Conservation (phyloP, 2,113 vertebrate genomes). For the Rhea americana region DNA sequence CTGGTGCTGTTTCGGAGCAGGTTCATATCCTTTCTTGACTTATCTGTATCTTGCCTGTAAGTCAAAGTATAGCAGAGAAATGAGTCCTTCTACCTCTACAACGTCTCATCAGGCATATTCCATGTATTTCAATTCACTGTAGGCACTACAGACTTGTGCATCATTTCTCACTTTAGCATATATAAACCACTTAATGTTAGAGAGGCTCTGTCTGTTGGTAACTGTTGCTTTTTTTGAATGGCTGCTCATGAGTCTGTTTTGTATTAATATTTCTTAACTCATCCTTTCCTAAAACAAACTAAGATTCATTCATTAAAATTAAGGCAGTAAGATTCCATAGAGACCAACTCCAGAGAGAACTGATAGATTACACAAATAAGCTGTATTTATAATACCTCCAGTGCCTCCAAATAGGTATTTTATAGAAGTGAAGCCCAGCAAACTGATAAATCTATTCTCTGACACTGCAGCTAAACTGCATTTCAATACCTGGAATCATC, state of each 20-base stretch:
- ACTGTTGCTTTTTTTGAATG: neutral
- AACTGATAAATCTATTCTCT: conserved; percentile 51
- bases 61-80: neutral
- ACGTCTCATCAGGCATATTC: neutral
- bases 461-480: conserved; percentile 43
- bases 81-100: neutral
- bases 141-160: neutral
- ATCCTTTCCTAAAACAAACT: conserved; percentile 65
- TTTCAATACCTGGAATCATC: conserved; percentile 46
- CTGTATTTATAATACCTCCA: conserved; percentile 67
- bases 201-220: neutral
- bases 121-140: neutral
- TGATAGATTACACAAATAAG: conserved; percentile 69
- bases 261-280: conserved; percentile 63
- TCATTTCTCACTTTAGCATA: conserved; percentile 41
- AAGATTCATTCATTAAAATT: conserved; percentile 67
- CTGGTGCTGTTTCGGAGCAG: accelerated
- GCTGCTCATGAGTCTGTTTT: neutral
- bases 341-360: conserved; percentile 36
- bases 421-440: conserved; percentile 50
- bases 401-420: conserved; percentile 53
- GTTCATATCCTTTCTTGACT: accelerated
- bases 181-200: neutral
- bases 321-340: conserved; percentile 55
- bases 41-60: neutral